Evolutionary conservation across 2,888 invertebrate species (phyloP).

Genomic region (Lymantria dispar): DNA sequence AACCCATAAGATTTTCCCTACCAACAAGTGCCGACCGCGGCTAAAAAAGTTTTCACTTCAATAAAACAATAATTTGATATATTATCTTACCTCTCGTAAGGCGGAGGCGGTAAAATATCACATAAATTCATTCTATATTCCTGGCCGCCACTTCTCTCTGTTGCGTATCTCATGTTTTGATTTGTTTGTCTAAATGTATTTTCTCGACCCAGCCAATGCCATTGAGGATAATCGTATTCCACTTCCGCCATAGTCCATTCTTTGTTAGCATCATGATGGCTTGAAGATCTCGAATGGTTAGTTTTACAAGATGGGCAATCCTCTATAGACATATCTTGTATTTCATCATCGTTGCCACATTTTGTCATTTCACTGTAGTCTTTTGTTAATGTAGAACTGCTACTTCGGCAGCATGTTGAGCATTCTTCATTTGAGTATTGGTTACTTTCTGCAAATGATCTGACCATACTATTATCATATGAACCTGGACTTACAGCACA

Average conservation of each 20-base stretch:
- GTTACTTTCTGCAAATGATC: constrained; percentile 71
- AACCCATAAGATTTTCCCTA: no score
- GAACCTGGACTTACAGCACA: constrained; percentile 80
- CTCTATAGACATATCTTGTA: constrained; percentile 71
- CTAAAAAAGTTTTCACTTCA: not conserved
- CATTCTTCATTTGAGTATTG: constrained; percentile 77
- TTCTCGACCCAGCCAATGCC: constrained; percentile 76
- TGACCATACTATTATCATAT: constrained; percentile 78
- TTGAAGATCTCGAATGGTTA: constrained; percentile 70
- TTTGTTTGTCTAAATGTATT: constrained; percentile 69
- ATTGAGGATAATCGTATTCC: constrained; percentile 76
- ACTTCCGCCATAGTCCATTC: constrained; percentile 75
- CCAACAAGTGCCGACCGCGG: no score
- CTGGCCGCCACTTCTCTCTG: constrained; percentile 60
- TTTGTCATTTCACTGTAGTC: constrained; percentile 79
- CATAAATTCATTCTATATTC: constrained; percentile 77
- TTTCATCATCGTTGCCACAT: constrained; percentile 70
- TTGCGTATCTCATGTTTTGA: constrained; percentile 59
- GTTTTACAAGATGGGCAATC: constrained; percentile 77
- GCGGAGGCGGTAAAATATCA: constrained; percentile 73
- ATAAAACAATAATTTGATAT: not conserved
- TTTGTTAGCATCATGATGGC: constrained; percentile 69
- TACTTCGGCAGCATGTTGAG: constrained; percentile 74
- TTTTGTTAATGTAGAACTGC: constrained; percentile 73
- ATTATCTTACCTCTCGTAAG: constrained; percentile 66